Percentiles rank a stretch among this genome's conserved stretches.
Conservation (phyloP, 1,140 invertebrate genomes). For the Frieseomelitta varia region DNA sequence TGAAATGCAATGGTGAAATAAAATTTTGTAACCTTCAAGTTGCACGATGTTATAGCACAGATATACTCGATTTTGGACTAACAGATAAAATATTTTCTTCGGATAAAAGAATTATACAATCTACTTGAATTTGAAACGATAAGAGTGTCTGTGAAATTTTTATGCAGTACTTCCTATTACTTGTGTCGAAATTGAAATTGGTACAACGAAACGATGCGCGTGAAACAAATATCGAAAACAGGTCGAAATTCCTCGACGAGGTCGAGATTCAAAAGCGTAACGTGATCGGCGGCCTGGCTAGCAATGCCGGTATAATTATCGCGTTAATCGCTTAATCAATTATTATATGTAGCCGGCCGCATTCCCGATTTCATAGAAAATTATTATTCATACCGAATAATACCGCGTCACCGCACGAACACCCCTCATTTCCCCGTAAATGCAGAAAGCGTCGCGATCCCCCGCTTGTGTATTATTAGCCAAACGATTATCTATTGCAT, state of each 20-base stretch:
- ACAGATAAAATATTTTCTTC: not conserved
- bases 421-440: constrained; percentile 21
- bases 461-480: constrained; percentile 28
- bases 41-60: too few species aligned
- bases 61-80: not conserved
- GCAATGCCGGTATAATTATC: not conserved
- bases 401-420: constrained; percentile 2
- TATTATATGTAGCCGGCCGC: constrained; percentile 22
- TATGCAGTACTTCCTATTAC: not conserved
- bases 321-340: constrained; percentile 30
- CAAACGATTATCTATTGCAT: constrained; percentile 30
- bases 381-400: constrained; percentile 21
- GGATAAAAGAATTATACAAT: too few species aligned
- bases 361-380: constrained; percentile 36
- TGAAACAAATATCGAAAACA: not conserved
- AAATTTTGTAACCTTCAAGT: too few species aligned
- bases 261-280: not conserved
- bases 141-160: not conserved
- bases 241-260: not conserved
- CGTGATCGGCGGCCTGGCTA: not conserved
- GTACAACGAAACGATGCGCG: not conserved
- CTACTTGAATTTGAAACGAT: not conserved
- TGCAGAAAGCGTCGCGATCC: not conserved
- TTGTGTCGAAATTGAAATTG: not conserved
- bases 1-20: too few species aligned